These are phyloP conservation scores for Ophraella communa DNA, from an alignment of 2,888 invertebrate genomes.

Conservation along the genomic window DNA sequence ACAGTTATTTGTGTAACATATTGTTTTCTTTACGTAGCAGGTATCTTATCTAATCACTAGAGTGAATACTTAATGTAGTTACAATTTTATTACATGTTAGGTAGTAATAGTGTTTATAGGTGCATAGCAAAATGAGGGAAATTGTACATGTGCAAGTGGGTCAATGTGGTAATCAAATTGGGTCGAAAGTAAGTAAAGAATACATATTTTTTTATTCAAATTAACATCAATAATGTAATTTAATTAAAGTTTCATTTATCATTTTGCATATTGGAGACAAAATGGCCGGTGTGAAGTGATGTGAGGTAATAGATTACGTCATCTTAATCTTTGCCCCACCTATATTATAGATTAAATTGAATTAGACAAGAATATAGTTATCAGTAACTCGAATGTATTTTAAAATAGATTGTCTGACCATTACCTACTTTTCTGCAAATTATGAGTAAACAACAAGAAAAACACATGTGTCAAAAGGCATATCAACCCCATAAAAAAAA, in stretches of 20 bases:
- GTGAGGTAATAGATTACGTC: background rate
- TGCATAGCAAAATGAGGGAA: constrained; percentile 14
- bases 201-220: background rate
- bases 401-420: no score
- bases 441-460: no score
- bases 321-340: background rate
- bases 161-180: constrained; percentile 24
- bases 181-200: constrained; percentile 14
- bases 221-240: no score
- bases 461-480: no score
- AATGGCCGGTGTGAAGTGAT: background rate
- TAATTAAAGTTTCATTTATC: background rate
- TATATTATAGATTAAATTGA: background rate
- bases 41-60: constrained; percentile 1
- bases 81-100: background rate
- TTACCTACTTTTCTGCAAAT: no score
- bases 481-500: no score
- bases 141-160: constrained; percentile 22
- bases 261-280: background rate
- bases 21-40: background rate
- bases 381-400: no score
- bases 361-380: no score
- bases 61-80: background rate
- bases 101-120: background rate
- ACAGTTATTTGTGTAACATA: background rate